Evolutionary conservation across 2,888 invertebrate species (phyloP), one percentile per base, ranked within the genome.

Genomic region (Erebia epiphron): DNA sequence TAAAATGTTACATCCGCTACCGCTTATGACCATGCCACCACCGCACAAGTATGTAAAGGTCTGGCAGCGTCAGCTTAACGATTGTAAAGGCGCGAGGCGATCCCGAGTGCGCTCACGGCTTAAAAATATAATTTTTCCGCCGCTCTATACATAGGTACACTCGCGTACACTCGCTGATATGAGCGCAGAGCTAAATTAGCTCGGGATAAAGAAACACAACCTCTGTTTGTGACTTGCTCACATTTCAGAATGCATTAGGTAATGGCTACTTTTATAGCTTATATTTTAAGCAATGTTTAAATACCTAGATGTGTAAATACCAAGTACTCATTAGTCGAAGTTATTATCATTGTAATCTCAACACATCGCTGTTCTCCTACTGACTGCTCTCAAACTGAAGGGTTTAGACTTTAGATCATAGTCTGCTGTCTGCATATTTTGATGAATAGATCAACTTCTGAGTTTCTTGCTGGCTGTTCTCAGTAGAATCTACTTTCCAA

Each of bases 31-130:
- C 71, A 52, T 26, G 68, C 18, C 2, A 62, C 10, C 49, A 13
- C 70, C 73, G 11, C 57, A 73, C n/a, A 64, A 62, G 69, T 67
- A 74, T 75, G 78, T 82, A 76, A 78, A 84, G 86, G 87, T 86
- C 87, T 89, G 90, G 75, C 73, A 79, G 79, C 85, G 89, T 87
- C 90, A 88, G 86, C 80, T 82, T 80, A 73, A 79, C 86, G 85
- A 86, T 85, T 86, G 86, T 85, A 88, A 88, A 86, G 86, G 86
- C 86, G 83, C 83, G 83, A 82, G 83, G 80, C 80, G 79, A 79
- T 81, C 77, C 78, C 75, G 79, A 79, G 77, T 79, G 77, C 78
- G 76, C 80, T 78, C 79, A 67, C 75, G 70, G 75, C 76, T 77
- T 76, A 77, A 79, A 79, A 77, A 77, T 76, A 77, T 77, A 76